Evolutionary conservation across 2,113 vertebrate species (phyloP), one percentile per base, ranked within the genome.

Genomic region (Hipposideros armiger): DNA sequence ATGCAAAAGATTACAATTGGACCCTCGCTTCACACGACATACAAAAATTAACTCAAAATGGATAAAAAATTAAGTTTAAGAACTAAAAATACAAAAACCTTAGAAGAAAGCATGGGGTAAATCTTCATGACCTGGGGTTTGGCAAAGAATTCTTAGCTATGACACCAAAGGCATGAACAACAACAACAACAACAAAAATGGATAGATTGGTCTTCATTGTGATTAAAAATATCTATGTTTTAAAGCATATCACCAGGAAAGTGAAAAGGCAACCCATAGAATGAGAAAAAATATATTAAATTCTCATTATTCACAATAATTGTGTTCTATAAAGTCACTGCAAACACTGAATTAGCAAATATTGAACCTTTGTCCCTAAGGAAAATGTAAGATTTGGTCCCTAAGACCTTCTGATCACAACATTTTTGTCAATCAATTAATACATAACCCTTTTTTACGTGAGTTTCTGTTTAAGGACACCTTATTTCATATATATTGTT

Each of bases 221-320:
- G 92, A 74, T 95, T 81, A 78, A 88, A 77, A 91, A 77, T 20
- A 72, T 56, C 15, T 73, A 11, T 77, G 28, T 54, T 74, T 85
- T 50, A 81, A 81, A 69, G n/a, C 13, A 74, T 5, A 19, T 42
- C 42, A 82, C 28, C 30, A 73, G n/a, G 8, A 81, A 82, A 93
- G 45, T 58, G n/a, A 87, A 90, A 90, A 81, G 17, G 13, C 40
- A 20, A 47, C 1, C 64, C 26, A 77, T 2, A 77, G 32, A 95
- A 76, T 56, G 8, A n/a, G 11, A 76, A 22, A 82, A 93, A 62
- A 54, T 74, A 60, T n/a, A 69, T 78, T 85, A 19, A 20, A 19
- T 74, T 92, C 20, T 60, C 77, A 60, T 95, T 81, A 76, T 62
- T 85, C 7, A 15, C 1, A 62, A 40, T 86, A 92, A 90, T 42